These are phyloP conservation scores for Drosophila orosa DNA, from an alignment of 1,140 invertebrate species.

Conservation along the genomic window DNA sequence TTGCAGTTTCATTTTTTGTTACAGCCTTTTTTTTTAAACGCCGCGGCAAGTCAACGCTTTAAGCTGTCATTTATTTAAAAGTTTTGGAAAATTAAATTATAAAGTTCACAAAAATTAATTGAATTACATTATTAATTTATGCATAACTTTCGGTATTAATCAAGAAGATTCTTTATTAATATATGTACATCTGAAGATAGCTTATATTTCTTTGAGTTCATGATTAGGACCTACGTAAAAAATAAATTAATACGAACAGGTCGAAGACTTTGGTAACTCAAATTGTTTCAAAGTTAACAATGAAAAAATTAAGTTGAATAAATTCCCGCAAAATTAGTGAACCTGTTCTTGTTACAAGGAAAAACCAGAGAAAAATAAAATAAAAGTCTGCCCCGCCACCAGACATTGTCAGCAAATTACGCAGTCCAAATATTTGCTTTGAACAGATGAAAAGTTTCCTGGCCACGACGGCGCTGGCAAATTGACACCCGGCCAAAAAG, in stretches of 20 bases:
- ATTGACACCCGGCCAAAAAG: slow-evolving; percentile 75
- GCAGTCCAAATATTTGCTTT: slow-evolving; percentile 69
- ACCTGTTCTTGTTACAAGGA: background rate
- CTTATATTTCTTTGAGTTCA: background rate
- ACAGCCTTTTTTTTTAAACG: slow-evolving; percentile 11
- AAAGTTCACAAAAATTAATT: background rate
- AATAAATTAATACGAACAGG: background rate
- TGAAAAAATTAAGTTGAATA: background rate
- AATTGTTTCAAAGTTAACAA: background rate
- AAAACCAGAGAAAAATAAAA: background rate
- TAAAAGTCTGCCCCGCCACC: slow-evolving; percentile 31
- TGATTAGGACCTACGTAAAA: background rate
- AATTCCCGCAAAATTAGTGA: background rate
- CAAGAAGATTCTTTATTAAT: too few species aligned
- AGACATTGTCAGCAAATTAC: slow-evolving; percentile 75
- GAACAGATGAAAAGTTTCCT: slow-evolving; percentile 62
- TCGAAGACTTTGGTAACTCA: background rate
- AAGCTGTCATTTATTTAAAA: background rate
- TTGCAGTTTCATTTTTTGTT: slow-evolving; percentile 19
- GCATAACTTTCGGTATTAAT: too few species aligned
- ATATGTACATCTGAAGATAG: background rate
- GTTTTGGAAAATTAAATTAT: background rate
- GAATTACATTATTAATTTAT: too few species aligned
- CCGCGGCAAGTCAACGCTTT: slow-evolving; percentile 30
- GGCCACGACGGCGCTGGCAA: slow-evolving; percentile 62